Conservation (phyloP, 2,797 vertebrate genomes). For the Malurus leucopterus region DNA sequence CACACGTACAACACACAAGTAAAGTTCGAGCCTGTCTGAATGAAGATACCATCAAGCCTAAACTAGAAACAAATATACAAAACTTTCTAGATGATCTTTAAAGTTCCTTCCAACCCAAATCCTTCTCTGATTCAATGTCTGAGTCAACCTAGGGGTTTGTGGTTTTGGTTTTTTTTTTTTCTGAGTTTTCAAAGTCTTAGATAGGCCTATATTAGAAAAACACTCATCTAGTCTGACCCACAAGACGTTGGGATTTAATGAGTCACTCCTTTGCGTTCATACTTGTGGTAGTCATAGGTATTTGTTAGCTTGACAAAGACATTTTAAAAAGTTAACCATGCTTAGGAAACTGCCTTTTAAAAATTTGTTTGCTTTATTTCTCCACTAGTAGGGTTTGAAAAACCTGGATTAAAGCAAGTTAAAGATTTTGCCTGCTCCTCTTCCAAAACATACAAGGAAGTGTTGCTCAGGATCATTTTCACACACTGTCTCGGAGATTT, state of each 20-base stretch:
- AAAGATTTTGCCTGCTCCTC: background rate
- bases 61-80: background rate
- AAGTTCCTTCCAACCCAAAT: background rate
- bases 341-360: background rate
- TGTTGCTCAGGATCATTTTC: background rate
- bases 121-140: background rate
- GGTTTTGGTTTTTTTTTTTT: too few species aligned
- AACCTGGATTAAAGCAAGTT: background rate
- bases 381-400: background rate
- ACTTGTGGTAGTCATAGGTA: background rate
- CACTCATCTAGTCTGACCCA: background rate
- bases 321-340: background rate
- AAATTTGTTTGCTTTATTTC: background rate
- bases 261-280: background rate
- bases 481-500: background rate
- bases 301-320: background rate
- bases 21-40: background rate
- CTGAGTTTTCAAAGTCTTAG: too few species aligned
- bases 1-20: fast-evolving
- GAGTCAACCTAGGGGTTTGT: background rate
- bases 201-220: too few species aligned
- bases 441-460: background rate
- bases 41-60: background rate
- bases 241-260: background rate
- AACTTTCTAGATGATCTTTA: background rate